Percentiles rank a stretch among this genome's conserved stretches.
phyloP scores from a whole-genome alignment of 2,888 invertebrate genomes.

The Bhutanitis thaidina region DNA sequence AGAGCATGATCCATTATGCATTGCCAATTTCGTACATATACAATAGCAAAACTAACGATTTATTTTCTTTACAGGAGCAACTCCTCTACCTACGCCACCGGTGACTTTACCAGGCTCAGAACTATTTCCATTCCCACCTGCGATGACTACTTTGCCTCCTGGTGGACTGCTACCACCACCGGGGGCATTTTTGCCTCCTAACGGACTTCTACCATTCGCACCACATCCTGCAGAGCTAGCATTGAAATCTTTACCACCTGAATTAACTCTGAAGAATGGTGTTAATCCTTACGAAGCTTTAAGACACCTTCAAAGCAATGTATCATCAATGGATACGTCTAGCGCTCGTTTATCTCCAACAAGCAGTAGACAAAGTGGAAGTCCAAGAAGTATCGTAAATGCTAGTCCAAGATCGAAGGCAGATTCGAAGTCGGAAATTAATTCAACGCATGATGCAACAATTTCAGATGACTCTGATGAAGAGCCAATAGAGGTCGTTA shows the following conservation, averaged over 20 bases:
- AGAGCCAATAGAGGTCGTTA: slow-evolving; percentile 87
- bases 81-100: slow-evolving; percentile 56
- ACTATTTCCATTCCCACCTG: slow-evolving; percentile 66
- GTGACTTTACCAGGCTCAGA: slow-evolving; percentile 64
- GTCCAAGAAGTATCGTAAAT: slow-evolving; percentile 67
- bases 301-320: slow-evolving; percentile 64
- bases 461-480: slow-evolving; percentile 84
- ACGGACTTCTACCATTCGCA: slow-evolving; percentile 74
- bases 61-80: slow-evolving; percentile 58
- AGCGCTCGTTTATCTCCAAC: slow-evolving; percentile 76
- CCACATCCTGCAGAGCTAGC: slow-evolving; percentile 75
- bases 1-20: slow-evolving; percentile 28
- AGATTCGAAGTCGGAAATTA: slow-evolving; percentile 81
- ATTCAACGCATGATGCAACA: slow-evolving; percentile 82
- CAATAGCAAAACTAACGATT: slow-evolving; percentile 27
- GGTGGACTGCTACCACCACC: slow-evolving; percentile 79
- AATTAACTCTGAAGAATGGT: slow-evolving; percentile 75
- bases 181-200: slow-evolving; percentile 77
- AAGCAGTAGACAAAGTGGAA: slow-evolving; percentile 77
- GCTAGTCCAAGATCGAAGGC: slow-evolving; percentile 71
- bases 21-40: slow-evolving; percentile 26
- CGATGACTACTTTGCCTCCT: slow-evolving; percentile 64
- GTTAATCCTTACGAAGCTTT: slow-evolving; percentile 80
- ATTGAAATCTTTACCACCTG: slow-evolving; percentile 67
- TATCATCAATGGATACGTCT: slow-evolving; percentile 68